Base-by-base conservation (phyloP, 1,140 invertebrate genomes). In the Andricus grossulariae region DNA sequence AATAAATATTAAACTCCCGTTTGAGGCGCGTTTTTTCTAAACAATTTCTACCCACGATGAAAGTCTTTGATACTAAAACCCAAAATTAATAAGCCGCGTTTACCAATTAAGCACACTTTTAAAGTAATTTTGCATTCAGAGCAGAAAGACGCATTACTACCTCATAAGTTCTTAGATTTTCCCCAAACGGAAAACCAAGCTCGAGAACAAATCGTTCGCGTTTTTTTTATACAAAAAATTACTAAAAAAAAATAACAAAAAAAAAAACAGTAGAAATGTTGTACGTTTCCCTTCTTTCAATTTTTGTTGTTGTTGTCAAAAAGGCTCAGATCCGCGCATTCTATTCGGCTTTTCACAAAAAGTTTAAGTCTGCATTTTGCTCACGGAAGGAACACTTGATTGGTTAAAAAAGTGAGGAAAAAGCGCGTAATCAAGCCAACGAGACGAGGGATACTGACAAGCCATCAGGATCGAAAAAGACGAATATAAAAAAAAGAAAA, bases 1-100 rank as follows among this genome's bases (percentile, higher is more conserved):
- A 32, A 32, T 66, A 15, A 5, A 66, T 16, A 10, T 45, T 11
- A 32, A 66, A 66, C 57, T 66, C 21, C 25, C 57, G n/a, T 60
- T 60, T 16, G 39, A 60, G 32, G 57, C 57, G 57, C 21, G 25
- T 12, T 66, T 60, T 60, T 54, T 54, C 52, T 18, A 54, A 32
- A 32, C 25, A 32, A 32, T 32, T 32, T 32, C 25, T 18, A 15
- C 51, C 12, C 16, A n/a, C 15, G 51, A n/a, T 74, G 76, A 76
- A 78, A 84, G 85, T 85, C 78, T 84, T 83, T 89, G 88, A 91
- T 91, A 88, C 89, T 91, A 90, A 89, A 90, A 88, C 88, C 89
- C 88, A 90, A 90, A 90, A 88, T 89, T 84, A 83, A 83, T 79
- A 82, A 76, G 76, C 72, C 77, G 77, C 16, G 60, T 60, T 60